Evolutionary conservation across 2,113 vertebrate species (phyloP).

Genomic region (Cebidichthys violaceus): DNA sequence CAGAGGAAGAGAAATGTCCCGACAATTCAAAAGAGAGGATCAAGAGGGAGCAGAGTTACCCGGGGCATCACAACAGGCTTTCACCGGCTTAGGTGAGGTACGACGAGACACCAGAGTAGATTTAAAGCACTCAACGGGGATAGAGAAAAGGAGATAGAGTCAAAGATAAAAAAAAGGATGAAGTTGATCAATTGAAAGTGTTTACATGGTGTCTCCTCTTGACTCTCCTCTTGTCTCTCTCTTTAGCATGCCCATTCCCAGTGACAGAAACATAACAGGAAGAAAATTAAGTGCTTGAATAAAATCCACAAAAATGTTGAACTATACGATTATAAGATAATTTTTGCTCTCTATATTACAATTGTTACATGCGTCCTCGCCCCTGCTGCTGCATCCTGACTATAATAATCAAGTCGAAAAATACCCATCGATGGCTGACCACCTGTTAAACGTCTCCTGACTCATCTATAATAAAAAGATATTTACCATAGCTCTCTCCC

Average conservation of each 20-base stretch:
- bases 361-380: constrained; percentile 67
- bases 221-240: constrained; percentile 34
- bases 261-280: constrained; percentile 67
- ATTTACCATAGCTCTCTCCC: constrained; percentile 67
- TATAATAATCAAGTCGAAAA: constrained; percentile 55
- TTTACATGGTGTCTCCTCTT: constrained; percentile 46
- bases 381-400: constrained; percentile 66
- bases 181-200: constrained; percentile 40
- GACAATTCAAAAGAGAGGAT: constrained; percentile 55
- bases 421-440: constrained; percentile 65
- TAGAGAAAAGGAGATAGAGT: constrained; percentile 19
- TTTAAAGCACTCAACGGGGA: constrained; percentile 43
- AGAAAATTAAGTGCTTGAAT: constrained; percentile 79
- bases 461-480: constrained; percentile 74
- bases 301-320: constrained; percentile 79
- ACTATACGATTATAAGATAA: constrained; percentile 79
- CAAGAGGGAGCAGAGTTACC: constrained; percentile 43
- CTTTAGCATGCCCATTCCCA: constrained; percentile 59
- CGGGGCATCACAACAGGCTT: constrained; percentile 45
- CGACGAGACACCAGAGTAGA: constrained; percentile 53
- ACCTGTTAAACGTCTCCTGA: constrained; percentile 67
- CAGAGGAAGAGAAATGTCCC: constrained; percentile 43
- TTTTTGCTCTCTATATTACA: constrained; percentile 81
- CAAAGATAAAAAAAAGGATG: constrained; percentile 14
- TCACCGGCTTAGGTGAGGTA: constrained; percentile 36